phyloP scores from a whole-genome alignment of 2,888 invertebrate species.

The Caenorhabditis wallacei region DNA sequence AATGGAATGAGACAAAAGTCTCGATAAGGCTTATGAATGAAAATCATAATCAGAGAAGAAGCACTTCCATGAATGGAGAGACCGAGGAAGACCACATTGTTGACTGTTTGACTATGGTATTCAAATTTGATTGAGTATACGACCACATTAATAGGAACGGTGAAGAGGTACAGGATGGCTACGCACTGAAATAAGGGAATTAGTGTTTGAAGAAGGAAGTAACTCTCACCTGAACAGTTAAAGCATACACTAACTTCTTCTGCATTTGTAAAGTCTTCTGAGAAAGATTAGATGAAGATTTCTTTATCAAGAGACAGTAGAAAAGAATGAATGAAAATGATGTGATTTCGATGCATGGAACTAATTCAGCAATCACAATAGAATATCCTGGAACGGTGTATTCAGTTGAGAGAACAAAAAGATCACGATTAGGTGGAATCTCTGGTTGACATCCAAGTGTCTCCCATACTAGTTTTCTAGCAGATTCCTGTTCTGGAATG shows the following conservation, averaged over 20 bases:
- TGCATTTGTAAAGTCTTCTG: neutral
- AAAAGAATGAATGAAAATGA: no score
- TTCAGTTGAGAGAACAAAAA: constrained; percentile 22
- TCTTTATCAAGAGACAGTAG: no score
- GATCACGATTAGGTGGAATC: constrained; percentile 15
- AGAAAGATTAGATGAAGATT: no score
- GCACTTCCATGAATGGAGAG: neutral
- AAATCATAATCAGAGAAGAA: constrained; percentile 26
- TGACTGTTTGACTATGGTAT: constrained; percentile 24
- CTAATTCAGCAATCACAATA: neutral
- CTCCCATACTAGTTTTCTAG: constrained; percentile 11
- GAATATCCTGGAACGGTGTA: neutral
- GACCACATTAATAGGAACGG: neutral
- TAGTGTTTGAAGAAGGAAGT: neutral
- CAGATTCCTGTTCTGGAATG: constrained; percentile 27
- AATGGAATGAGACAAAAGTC: no score
- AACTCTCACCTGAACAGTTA: neutral
- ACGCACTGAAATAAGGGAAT: neutral
- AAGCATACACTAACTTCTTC: neutral
- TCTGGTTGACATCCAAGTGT: constrained; percentile 14
- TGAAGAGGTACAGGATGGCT: no score
- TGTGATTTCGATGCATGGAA: neutral
- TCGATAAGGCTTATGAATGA: no score
- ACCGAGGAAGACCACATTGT: constrained; percentile 15
- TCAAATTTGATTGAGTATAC: neutral